phyloP scores from a whole-genome alignment of 2,888 invertebrate species.

The Rhogogaster chlorosoma region DNA sequence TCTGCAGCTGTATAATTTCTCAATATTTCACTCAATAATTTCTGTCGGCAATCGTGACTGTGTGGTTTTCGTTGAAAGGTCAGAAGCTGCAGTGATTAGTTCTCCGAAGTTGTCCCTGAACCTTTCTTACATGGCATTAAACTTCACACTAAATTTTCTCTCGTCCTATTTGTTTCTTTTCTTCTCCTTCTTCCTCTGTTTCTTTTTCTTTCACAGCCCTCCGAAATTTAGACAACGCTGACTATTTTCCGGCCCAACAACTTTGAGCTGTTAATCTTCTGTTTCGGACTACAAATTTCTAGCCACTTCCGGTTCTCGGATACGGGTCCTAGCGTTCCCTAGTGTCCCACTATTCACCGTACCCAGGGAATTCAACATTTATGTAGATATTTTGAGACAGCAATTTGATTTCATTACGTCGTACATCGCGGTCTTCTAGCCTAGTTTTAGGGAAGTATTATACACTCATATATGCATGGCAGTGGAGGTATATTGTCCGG shows the following conservation, averaged over 20 bases:
- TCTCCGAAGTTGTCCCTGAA: background rate
- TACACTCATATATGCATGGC: background rate
- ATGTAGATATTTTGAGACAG: background rate
- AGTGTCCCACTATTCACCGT: background rate
- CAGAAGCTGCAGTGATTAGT: background rate
- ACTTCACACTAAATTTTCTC: background rate
- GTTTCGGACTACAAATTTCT: conserved; percentile 21
- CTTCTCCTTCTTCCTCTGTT: background rate
- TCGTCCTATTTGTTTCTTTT: background rate
- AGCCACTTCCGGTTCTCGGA: background rate
- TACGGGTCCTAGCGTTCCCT: background rate
- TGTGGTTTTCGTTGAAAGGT: background rate
- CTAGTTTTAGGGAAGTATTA: too few relatives aligned
- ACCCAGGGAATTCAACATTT: background rate
- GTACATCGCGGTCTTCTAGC: background rate
- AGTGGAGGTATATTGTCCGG: background rate
- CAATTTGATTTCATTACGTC: conserved; percentile 23
- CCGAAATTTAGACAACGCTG: background rate
- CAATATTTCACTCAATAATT: background rate
- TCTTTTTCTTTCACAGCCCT: background rate
- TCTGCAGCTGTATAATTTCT: background rate
- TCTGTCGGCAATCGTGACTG: background rate
- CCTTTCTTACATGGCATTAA: background rate
- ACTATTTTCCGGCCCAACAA: conserved; percentile 3
- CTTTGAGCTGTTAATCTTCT: conserved; percentile 16